Evolutionary conservation across 2,888 invertebrate species (phyloP), one percentile per base, ranked within the genome.

Genomic region (Rugalucina vietnamica): DNA sequence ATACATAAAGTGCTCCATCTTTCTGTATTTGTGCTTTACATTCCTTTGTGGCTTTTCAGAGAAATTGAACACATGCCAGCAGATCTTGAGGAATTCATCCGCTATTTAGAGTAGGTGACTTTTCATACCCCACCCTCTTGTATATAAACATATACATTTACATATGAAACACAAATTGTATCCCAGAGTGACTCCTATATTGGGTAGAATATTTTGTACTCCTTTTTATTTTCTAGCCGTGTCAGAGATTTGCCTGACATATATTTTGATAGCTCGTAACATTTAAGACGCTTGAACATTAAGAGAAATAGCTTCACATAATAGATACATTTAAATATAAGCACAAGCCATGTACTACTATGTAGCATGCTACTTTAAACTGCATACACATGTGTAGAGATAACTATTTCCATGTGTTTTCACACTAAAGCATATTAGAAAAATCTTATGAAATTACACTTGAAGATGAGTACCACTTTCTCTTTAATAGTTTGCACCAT

Each of bases 31-130:
- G n/a, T n/a, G n/a, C n/a, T n/a, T n/a, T n/a, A n/a, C n/a, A n/a
- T 54, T 39, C 12, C 71, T 37, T 18, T 57, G 27, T 32, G 76
- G 69, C 43, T 70, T 39, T 87, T 88, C 88, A 88, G 88, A 88
- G 86, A 88, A 76, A 84, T 86, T 73, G 84, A 79, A 32, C 70
- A 89, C 76, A 84, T 90, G 88, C 89, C 90, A 49, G 82, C 83
- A 73, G 90, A 90, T 82, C 84, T 90, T 80, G 89, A 90, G 83
- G 90, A 89, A 79, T 90, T 90, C 89, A 86, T 90, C 89, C 76
- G 84, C 71, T 90, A 90, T 73, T 79, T 90, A 39, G 90, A 90
- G 90, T 90, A 90, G 84, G 90, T 90, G 70, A 73, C 60, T 76
- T 81, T 71, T 76, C 77, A 83, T 86, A 81, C 79, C 86, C 85